Conservation (phyloP, 2,113 vertebrate species). For the Deroptyus accipitrinus region DNA sequence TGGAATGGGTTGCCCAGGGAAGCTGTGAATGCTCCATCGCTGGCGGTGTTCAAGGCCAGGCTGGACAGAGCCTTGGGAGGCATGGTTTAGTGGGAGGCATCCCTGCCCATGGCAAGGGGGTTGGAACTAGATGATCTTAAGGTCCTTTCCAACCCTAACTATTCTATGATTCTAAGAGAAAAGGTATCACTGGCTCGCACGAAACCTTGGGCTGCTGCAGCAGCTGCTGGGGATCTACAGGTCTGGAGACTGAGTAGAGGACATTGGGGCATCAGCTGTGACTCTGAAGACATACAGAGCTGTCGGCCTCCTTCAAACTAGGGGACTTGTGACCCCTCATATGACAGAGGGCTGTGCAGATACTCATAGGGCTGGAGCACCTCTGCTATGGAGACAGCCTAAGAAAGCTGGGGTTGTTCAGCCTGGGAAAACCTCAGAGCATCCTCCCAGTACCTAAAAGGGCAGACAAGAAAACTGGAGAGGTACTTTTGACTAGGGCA, state of each 20-base stretch:
- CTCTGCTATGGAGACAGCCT: neutral
- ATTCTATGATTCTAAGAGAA: neutral
- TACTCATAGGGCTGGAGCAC: neutral
- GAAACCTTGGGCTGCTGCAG: neutral
- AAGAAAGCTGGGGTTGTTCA: neutral
- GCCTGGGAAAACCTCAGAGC: neutral
- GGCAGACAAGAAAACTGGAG: neutral
- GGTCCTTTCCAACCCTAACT: too few species aligned
- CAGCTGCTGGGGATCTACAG: neutral
- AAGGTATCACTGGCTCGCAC: neutral
- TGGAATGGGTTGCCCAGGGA: too few species aligned
- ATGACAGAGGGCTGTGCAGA: neutral
- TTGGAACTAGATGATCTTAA: too few species aligned
- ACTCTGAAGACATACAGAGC: neutral
- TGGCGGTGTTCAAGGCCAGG: too few species aligned
- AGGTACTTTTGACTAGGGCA: neutral
- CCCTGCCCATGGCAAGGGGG: too few species aligned
- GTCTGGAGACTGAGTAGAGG: neutral
- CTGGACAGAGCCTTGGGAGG: too few species aligned
- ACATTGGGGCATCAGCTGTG: fast-evolving
- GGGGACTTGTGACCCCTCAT: fast-evolving
- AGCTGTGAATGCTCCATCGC: too few species aligned
- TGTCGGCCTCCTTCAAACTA: neutral
- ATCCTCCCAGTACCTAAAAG: neutral
- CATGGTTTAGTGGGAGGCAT: too few species aligned